Conservation (phyloP, 1,140 invertebrate species). For the Tetramorium alpestre region DNA sequence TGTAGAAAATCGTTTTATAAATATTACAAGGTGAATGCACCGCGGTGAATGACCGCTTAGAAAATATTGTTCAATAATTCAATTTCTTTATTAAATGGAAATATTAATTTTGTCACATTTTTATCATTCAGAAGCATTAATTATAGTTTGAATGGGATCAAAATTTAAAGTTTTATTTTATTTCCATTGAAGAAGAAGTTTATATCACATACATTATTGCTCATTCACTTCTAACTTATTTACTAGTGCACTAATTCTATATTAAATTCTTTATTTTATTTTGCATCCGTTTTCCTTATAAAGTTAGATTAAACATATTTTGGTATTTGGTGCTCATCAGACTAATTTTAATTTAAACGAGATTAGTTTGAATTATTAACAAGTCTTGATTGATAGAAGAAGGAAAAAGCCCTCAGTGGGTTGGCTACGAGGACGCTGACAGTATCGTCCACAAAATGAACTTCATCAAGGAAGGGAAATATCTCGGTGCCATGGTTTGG, state of each 20-base stretch:
- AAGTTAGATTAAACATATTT: neutral
- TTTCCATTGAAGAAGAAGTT: neutral
- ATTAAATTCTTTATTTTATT: neutral
- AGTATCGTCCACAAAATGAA: constrained; percentile 95
- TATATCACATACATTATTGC: neutral
- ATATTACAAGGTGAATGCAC: neutral
- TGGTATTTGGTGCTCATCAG: neutral
- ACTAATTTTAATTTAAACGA: neutral
- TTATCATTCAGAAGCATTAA: neutral
- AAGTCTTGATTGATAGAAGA: constrained; percentile 77
- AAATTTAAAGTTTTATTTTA: neutral
- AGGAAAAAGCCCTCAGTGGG: constrained; percentile 90
- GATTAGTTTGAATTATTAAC: constrained; percentile 7
- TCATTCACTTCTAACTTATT: neutral
- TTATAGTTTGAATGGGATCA: neutral
- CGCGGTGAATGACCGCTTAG: neutral
- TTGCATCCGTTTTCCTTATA: neutral
- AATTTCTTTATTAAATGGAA: neutral
- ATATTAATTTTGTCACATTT: neutral
- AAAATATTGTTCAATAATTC: constrained; percentile 5
- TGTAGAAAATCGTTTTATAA: neutral
- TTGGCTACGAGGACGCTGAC: constrained; percentile 94
- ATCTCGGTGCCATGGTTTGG: constrained; percentile 96
- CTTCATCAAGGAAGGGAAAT: constrained; percentile 92
- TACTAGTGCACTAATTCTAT: neutral